These are phyloP conservation scores for Mycteria americana DNA, from an alignment of 2,797 vertebrate genomes.

Conservation along the genomic window DNA sequence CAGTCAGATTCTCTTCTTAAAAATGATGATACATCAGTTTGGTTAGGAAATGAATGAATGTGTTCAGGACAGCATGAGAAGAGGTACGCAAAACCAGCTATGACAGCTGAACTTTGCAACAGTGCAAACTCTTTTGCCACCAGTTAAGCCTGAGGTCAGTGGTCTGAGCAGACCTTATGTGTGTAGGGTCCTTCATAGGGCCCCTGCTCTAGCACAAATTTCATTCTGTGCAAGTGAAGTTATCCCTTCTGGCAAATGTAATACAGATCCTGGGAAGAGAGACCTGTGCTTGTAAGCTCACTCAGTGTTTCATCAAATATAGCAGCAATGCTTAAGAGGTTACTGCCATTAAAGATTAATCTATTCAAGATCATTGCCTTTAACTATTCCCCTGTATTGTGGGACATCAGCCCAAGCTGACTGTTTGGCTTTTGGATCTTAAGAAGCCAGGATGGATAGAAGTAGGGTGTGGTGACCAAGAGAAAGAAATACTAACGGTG, in stretches of 20 bases:
- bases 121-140: not conserved
- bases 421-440: not conserved
- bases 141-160: not conserved
- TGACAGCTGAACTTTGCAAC: not conserved
- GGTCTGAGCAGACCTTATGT: not conserved
- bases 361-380: not conserved
- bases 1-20: not conserved
- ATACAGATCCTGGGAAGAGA: not conserved
- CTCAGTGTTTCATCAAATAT: not conserved
- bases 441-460: not conserved
- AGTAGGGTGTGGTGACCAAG: not conserved
- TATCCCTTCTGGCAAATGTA: not conserved
- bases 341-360: not conserved
- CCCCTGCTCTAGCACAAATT: not conserved
- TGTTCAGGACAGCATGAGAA: not conserved
- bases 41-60: not conserved
- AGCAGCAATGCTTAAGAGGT: not conserved
- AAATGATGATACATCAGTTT: not conserved
- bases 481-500: not conserved
- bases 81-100: not conserved
- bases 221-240: not conserved
- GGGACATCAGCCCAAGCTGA: not conserved
- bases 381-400: not conserved
- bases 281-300: not conserved
- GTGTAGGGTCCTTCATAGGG: not conserved